Evolutionary conservation across 2,113 vertebrate species (phyloP).

Genomic region (Catharus minimus): DNA sequence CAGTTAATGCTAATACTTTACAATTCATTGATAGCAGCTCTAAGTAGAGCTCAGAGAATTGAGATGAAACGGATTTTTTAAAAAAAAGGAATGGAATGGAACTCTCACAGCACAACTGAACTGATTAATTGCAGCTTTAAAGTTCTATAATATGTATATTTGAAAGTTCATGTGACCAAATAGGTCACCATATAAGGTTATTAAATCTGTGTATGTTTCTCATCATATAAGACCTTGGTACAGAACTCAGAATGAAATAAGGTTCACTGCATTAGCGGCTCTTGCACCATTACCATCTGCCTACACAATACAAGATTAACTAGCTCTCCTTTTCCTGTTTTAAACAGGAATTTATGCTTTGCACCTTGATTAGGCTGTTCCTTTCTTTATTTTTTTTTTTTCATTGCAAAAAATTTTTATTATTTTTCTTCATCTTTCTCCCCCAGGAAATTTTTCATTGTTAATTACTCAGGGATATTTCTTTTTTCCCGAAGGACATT

Average conservation of each 20-base stretch:
- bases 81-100: background rate
- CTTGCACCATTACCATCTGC: background rate
- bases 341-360: background rate
- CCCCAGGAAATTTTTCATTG: background rate
- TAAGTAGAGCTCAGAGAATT: background rate
- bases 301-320: background rate
- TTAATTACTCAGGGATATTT: background rate
- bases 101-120: background rate
- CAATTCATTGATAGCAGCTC: background rate
- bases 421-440: background rate
- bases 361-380: background rate
- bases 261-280: background rate
- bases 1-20: background rate
- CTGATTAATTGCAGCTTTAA: background rate
- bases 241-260: conserved; percentile 23
- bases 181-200: background rate
- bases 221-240: background rate
- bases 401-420: background rate
- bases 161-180: conserved; percentile 8
- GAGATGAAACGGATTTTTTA: background rate
- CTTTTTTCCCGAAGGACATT: background rate
- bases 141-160: background rate
- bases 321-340: background rate
- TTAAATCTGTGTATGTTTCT: conserved; percentile 5
- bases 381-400: background rate